Base-by-base conservation (phyloP, 2,888 invertebrate genomes). In the Diplolepis rosae region DNA sequence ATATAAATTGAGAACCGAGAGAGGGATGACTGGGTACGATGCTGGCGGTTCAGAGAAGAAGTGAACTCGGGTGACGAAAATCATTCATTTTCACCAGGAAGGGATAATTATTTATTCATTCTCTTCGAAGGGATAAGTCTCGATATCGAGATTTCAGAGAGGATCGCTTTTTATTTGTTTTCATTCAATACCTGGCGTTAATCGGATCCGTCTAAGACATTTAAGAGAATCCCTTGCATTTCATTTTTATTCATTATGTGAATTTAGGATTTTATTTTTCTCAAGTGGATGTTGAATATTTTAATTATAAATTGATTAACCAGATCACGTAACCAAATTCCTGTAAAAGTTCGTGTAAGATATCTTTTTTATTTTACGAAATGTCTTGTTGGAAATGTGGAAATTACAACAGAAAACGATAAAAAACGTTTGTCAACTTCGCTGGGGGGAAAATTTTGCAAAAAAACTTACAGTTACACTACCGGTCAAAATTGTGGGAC, bases 71-170 rank as follows among this genome's bases (percentile, higher is more conserved):
- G 71, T 73, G 70, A 77, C 70, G 77, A 77, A 76, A 80, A 79
- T 73, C 74, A 79, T 79, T 79, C 77, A 72, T 77, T 80, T 73
- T 72, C 54, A 77, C 72, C 71, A 69, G 74, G 72, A 69, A 74
- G 75, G 66, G 74, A 76, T 79, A 80, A 82, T 82, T 82, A 81
- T 82, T 81, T 80, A 81, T 82, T 81, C 81, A 81, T 81, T 81
- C 77, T 77, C 45, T 65, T 70, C 28, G 48, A 68, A 69, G 50
- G 54, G 39, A 32, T 71, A 68, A 65, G 11, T 54, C 69, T 18
- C 66, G 66, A 73, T 72, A 75, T 75, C 70, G 70, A 75, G 65
- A 66, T 61, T 66, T 65, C 45, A 65, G 39, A 6, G 22, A 13
- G 22, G 54, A 67, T 74, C 71, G 71, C 72, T 69, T 72, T 73